Evolutionary conservation across 2,888 invertebrate species (phyloP), one percentile per base, ranked within the genome.

Genomic region (Iphiclides podalirius): DNA sequence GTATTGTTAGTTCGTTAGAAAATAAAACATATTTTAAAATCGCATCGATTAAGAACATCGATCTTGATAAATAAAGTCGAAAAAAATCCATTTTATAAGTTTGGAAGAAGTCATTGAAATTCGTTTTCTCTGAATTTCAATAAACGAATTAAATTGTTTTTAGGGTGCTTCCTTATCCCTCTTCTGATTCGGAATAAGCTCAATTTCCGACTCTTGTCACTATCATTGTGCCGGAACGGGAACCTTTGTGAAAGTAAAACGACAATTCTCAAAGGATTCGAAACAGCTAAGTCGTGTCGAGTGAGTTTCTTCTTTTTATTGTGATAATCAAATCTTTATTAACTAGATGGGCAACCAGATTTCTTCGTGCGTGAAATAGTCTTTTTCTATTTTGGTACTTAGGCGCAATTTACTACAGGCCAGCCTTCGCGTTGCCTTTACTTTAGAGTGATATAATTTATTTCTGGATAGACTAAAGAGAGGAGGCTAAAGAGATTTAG

Each of bases 341-440:
- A 49, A 26, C 35, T 35, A 16, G 28, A 44, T 40, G 38, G 39
- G 14, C 17, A 13, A 16, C 13, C 40, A 50, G 50, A 45, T 39
- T 40, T 45, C 17, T 50, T 50, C 39, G 26, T 39, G 50, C 50
- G 39, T 50, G 44, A 50, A 50, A 50, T 44, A 31, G 50, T 35
- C 39, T 45, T 50, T 44, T 49, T 49, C 39, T 40, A 35, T 44
- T 40, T 40, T 39, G 36, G 44, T n/a, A 37, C 38, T 49, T 49
- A 38, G 43, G 23, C 38, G 34, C 13, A 43, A 49, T 49, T 43
- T 49, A 49, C 38, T 49, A 38, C 43, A 31, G 13, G 43, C 38
- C 38, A 38, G 33, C 48, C 38, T 14, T 42, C 20, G 31, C 31
- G 36, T 42, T 12, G 39, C 20, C 36, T 17, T 42, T 15, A 38